Conservation (phyloP, 2,888 invertebrate species). For the Zele albiditarsus region DNA sequence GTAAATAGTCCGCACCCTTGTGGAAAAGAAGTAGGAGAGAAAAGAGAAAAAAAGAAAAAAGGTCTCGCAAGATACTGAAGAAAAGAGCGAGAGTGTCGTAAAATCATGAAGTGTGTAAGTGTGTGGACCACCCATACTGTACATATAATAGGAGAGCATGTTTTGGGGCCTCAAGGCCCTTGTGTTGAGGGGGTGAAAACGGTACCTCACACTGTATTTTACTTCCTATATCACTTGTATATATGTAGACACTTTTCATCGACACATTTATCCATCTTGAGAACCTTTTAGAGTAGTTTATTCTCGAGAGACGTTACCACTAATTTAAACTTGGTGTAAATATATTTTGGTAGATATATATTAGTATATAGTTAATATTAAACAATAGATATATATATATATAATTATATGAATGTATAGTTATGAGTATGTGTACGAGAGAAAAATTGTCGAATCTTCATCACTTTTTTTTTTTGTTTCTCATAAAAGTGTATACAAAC, state of each 20-base stretch:
- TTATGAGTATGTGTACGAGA: neutral
- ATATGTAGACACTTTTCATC: constrained; percentile 9
- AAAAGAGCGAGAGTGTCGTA: neutral
- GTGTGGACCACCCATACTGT: constrained; percentile 65
- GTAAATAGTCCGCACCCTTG: constrained; percentile 56
- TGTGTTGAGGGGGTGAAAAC: neutral
- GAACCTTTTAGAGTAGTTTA: constrained; percentile 35
- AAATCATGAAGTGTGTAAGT: neutral
- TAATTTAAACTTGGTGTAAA: constrained; percentile 37
- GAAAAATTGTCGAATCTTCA: neutral
- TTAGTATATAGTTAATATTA: constrained; percentile 5
- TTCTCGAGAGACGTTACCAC: constrained; percentile 31
- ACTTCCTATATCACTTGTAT: constrained; percentile 7
- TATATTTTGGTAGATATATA: constrained; percentile 6
- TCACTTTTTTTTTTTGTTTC: neutral
- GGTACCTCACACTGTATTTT: constrained; percentile 35
- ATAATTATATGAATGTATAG: neutral
- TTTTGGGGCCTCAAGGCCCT: neutral
- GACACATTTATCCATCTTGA: constrained; percentile 26
- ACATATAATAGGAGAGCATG: constrained; percentile 38
- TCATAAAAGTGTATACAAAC: neutral
- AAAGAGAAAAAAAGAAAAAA: constrained; percentile 33
- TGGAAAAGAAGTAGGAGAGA: neutral
- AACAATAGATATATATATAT: neutral
- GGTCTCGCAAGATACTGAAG: constrained; percentile 34